Evolutionary conservation across 2,888 invertebrate genomes (phyloP).

Genomic region (Nephrotoma flavescens): DNA sequence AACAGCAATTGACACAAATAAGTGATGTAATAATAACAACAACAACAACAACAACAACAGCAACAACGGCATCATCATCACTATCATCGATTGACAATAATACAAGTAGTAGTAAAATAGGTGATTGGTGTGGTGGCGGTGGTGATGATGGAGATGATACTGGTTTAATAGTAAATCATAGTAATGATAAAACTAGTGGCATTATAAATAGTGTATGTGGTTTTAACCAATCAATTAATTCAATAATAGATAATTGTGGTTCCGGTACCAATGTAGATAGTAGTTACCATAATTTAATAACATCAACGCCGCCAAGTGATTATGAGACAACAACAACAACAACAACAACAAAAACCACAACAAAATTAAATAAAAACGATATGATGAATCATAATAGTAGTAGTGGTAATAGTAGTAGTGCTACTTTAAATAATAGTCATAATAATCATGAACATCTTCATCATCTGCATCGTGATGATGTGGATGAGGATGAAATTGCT

Average conservation of each 20-base stretch:
- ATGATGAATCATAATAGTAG: background rate
- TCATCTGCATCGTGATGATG: background rate
- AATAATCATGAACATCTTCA: background rate
- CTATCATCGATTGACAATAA: background rate
- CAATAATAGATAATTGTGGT: background rate
- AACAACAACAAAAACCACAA: background rate
- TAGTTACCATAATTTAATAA: background rate
- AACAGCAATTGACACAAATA: conserved; percentile 1
- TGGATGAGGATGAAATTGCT: conserved; percentile 10
- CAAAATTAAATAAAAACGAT: background rate
- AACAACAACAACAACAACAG: conserved; percentile 9
- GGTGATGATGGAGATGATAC: background rate
- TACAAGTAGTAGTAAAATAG: background rate
- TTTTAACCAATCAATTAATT: background rate
- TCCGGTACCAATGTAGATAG: background rate
- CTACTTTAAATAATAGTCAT: background rate
- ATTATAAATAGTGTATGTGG: background rate
- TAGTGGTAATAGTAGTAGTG: background rate
- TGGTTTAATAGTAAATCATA: background rate
- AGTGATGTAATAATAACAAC: conserved; percentile 5
- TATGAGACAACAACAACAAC: background rate
- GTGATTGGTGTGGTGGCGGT: background rate
- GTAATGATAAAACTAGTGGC: background rate
- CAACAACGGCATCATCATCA: conserved; percentile 9
- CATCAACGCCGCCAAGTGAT: background rate